These are phyloP conservation scores for Rhingia campestris DNA, from an alignment of 2,888 invertebrate species.

Conservation along the genomic window DNA sequence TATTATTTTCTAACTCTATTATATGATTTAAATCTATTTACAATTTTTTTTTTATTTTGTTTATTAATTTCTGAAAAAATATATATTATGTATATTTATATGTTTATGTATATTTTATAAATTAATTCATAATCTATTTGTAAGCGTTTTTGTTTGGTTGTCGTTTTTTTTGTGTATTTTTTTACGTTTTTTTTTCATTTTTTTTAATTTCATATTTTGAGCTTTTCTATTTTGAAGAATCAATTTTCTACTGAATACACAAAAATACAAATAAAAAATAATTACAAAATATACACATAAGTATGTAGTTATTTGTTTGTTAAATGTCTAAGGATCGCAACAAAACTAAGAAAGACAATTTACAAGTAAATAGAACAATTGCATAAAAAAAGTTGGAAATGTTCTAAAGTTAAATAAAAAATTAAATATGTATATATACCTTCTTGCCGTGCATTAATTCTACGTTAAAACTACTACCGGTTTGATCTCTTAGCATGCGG, in stretches of 20 bases:
- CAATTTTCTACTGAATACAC: conserved; percentile 55
- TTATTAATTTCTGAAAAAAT: conserved; percentile 73
- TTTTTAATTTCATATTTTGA: conserved; percentile 77
- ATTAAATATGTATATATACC: conserved; percentile 48
- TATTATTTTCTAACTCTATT: conserved; percentile 47
- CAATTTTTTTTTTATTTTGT: conserved; percentile 43
- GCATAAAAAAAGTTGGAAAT: conserved; percentile 39
- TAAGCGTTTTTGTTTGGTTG: conserved; percentile 75
- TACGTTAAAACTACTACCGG: conserved; percentile 72
- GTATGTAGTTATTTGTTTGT: conserved; percentile 18
- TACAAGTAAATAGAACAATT: conserved; percentile 9
- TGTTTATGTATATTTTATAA: conserved; percentile 74
- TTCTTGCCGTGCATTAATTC: conserved; percentile 57
- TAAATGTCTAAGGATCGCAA: conserved; percentile 50
- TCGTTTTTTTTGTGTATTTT: conserved; percentile 66
- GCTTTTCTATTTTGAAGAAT: conserved; percentile 68
- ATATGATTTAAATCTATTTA: conserved; percentile 67
- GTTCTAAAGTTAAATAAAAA: conserved; percentile 23
- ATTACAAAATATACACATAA: conserved; percentile 23
- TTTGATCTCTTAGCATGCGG: conserved; percentile 64
- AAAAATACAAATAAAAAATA: conserved; percentile 30
- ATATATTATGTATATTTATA: conserved; percentile 73
- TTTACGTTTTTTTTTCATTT: conserved; percentile 40
- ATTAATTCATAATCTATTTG: conserved; percentile 74
- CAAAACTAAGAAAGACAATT: conserved; percentile 25